These are phyloP conservation scores for Pharmacophagus antenor DNA, from an alignment of 2,888 invertebrate species.

Conservation along the genomic window DNA sequence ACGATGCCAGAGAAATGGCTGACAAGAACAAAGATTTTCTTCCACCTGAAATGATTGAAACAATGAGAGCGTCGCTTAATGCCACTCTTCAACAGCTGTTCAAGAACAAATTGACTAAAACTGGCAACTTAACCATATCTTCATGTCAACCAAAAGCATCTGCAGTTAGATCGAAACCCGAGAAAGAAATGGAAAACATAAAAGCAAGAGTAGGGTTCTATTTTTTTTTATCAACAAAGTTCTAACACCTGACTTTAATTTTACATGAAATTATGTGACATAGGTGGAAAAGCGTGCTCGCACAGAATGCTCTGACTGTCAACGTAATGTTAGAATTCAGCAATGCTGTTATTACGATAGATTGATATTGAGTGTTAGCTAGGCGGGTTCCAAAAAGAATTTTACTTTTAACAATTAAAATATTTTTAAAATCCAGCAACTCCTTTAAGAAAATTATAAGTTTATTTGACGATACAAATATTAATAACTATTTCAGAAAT, in stretches of 20 bases:
- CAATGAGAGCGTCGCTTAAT: conserved; percentile 88
- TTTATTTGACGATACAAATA: too few relatives aligned
- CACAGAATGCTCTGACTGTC: too few relatives aligned
- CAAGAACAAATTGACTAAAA: conserved; percentile 89
- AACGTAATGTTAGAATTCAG: too few relatives aligned
- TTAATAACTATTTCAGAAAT: conserved; percentile 77
- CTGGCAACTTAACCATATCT: conserved; percentile 89
- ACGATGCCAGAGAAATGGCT: conserved; percentile 90
- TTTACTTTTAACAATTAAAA: too few relatives aligned
- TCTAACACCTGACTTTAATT: too few relatives aligned
- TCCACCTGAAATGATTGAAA: conserved; percentile 93
- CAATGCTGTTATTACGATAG: too few relatives aligned
- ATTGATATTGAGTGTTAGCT: too few relatives aligned
- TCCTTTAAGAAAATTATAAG: too few relatives aligned
- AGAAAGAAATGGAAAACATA: conserved; percentile 69
- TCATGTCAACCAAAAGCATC: conserved; percentile 59
- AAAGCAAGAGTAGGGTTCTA: conserved; percentile 73
- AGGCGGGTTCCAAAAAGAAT: too few relatives aligned
- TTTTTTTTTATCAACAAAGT: background rate
- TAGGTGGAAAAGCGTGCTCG: too few relatives aligned
- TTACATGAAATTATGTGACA: too few relatives aligned
- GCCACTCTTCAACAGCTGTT: conserved; percentile 88
- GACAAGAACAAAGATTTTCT: conserved; percentile 95
- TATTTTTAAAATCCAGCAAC: too few relatives aligned
- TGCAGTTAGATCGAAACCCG: conserved; percentile 60